Evolutionary conservation across 1,140 invertebrate species (phyloP).

Genomic region (Drosophila watanabei): DNA sequence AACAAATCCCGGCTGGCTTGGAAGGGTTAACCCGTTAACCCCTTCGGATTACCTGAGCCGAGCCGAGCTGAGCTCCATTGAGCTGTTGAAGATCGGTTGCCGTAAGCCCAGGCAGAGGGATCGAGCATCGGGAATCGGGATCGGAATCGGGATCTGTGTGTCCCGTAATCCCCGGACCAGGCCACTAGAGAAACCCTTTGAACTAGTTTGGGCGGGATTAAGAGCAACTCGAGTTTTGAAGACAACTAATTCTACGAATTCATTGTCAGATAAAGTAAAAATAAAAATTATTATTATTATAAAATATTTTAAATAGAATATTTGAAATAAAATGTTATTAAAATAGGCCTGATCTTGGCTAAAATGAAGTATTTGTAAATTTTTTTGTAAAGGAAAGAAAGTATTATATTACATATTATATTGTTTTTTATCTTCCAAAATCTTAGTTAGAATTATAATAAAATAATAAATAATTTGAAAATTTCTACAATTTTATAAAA

Average conservation of each 20-base stretch:
- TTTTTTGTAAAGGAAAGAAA: too few species aligned
- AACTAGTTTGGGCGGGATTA: slow-evolving; percentile 61
- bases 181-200: slow-evolving; percentile 31
- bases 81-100: slow-evolving; percentile 68
- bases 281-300: not conserved
- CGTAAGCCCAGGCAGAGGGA: slow-evolving; percentile 54
- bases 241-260: slow-evolving; percentile 39
- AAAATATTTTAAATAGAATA: not conserved
- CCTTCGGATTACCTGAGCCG: slow-evolving; percentile 73
- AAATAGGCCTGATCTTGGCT: not conserved
- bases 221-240: slow-evolving; percentile 15
- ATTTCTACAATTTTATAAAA: too few species aligned
- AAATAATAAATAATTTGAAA: too few species aligned
- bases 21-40: slow-evolving; percentile 76
- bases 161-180: slow-evolving; percentile 54
- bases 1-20: slow-evolving; percentile 40
- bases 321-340: not conserved
- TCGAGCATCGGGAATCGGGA: slow-evolving; percentile 19
- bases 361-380: not conserved
- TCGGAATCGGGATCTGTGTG: slow-evolving; percentile 23
- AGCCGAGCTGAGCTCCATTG: slow-evolving; percentile 65
- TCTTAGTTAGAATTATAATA: too few species aligned
- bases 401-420: too few species aligned
- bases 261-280: slow-evolving; percentile 4
- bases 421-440: too few species aligned